Evolutionary conservation across 2,797 vertebrate species (phyloP).

Genomic region (Crossoptilon crossoptilon): DNA sequence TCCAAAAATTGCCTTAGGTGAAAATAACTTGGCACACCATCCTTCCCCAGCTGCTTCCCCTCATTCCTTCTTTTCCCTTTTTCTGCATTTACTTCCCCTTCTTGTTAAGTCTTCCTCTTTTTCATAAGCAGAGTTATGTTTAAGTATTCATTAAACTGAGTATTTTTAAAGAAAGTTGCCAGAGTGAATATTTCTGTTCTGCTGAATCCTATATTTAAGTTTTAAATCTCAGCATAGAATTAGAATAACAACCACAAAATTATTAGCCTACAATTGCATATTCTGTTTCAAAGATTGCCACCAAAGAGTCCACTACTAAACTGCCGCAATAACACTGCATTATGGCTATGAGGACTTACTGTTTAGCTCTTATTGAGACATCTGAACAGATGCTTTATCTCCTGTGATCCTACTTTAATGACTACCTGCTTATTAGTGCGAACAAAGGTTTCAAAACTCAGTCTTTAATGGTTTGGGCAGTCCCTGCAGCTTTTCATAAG

Average conservation of each 20-base stretch:
- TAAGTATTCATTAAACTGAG: background rate
- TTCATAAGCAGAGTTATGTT: background rate
- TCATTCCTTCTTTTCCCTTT: background rate
- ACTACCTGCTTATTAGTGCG: background rate
- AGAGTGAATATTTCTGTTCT: background rate
- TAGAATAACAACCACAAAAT: background rate
- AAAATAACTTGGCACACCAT: background rate
- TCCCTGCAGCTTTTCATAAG: background rate
- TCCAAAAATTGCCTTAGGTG: background rate
- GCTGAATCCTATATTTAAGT: background rate
- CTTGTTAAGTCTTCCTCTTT: background rate
- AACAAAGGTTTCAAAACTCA: background rate
- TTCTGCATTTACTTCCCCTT: background rate
- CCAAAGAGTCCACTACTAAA: background rate
- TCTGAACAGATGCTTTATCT: background rate
- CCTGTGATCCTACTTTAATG: background rate
- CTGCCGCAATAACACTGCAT: background rate
- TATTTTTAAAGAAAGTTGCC: background rate
- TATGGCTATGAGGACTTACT: background rate
- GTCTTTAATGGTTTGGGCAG: background rate
- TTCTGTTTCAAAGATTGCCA: background rate
- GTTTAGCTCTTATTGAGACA: background rate
- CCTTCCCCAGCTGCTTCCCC: background rate
- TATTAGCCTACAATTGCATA: background rate
- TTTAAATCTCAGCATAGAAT: background rate